Base-by-base conservation (phyloP, 2,888 invertebrate species). In the Drosophila atripex region DNA sequence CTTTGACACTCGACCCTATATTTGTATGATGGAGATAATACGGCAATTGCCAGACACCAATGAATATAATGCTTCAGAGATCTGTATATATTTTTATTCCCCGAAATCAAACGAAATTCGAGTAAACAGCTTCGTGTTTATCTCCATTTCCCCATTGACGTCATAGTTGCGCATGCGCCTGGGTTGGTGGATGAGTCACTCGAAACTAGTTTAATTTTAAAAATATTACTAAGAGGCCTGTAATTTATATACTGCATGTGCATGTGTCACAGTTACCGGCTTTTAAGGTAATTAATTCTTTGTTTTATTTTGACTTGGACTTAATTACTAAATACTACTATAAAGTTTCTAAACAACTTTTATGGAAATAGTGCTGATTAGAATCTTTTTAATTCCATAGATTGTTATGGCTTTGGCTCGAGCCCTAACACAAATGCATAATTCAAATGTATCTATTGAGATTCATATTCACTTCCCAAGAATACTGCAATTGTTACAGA, bases 91-190 rank as follows among this genome's bases (percentile, higher is more conserved):
- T 18, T 18, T 18, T 18, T 18, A 18, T 60, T 71, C 53, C 1
- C 4, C 7, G 73, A 65, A 53, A 30, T 2, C 18, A 12, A 38
- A 50, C 51, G 45, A 32, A 28, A 49, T 16, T 8, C 1, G 8
- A 14, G 35, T 47, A 63, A 63, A 49, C 38, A 23, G n/a, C 14
- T 21, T 14, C 30, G 55, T 41, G 25, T n/a, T 43, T 7, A 9
- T 49, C n/a, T 0, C 2, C 16, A 45, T 72, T 55, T 54, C 55
- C 50, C 46, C 46, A 39, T 49, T 64, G 64, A 71, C 71, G 71
- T 71, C 71, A 71, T 50, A 65, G 56, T 39, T 46, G 73, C 73
- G 65, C 69, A 50, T 57, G 71, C 72, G 73, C 32, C 30, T 39
- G 28, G 43, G 30, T 39, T 28, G 12, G 30, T 25, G 3, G 12